phyloP scores from a whole-genome alignment of 2,888 invertebrate species.

The Drosophila mimetica region DNA sequence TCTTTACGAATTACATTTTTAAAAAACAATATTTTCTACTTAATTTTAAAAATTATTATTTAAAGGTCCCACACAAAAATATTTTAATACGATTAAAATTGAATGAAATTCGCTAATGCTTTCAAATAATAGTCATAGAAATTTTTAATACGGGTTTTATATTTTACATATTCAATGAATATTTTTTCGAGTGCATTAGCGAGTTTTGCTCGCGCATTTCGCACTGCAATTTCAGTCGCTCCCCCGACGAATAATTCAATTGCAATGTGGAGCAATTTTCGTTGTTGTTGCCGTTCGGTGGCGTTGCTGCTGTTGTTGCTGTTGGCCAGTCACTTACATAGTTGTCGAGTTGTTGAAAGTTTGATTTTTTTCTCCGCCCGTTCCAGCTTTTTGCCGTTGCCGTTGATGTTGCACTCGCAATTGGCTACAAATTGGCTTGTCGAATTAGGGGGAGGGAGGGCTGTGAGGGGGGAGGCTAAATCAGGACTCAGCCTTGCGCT shows the following conservation, averaged over 20 bases:
- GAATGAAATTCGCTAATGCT: no score
- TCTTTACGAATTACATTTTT: no score
- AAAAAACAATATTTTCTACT: not conserved
- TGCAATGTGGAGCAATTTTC: conserved; percentile 70
- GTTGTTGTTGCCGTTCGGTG: conserved; percentile 37
- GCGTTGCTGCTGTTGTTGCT: conserved; percentile 12
- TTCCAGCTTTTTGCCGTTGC: conserved; percentile 18
- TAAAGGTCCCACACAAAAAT: no score
- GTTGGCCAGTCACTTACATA: conserved; percentile 67
- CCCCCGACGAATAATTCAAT: conserved; percentile 71
- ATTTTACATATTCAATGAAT: not conserved
- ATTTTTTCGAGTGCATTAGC: not conserved
- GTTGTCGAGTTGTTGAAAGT: conserved; percentile 74
- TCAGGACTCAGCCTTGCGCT: conserved; percentile 49
- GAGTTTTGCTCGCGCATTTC: conserved; percentile 60
- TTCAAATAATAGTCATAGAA: no score
- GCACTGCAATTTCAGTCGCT: conserved; percentile 62
- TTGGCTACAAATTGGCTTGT: conserved; percentile 76
- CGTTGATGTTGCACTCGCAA: conserved; percentile 59
- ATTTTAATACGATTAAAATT: no score
- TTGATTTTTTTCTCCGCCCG: conserved; percentile 33
- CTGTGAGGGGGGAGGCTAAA: conserved; percentile 4
- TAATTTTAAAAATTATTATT: no score
- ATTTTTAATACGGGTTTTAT: no score
- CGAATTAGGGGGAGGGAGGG: conserved; percentile 54